These are phyloP conservation scores for Cephus runcator DNA, from an alignment of 2,888 invertebrate genomes.

Conservation along the genomic window DNA sequence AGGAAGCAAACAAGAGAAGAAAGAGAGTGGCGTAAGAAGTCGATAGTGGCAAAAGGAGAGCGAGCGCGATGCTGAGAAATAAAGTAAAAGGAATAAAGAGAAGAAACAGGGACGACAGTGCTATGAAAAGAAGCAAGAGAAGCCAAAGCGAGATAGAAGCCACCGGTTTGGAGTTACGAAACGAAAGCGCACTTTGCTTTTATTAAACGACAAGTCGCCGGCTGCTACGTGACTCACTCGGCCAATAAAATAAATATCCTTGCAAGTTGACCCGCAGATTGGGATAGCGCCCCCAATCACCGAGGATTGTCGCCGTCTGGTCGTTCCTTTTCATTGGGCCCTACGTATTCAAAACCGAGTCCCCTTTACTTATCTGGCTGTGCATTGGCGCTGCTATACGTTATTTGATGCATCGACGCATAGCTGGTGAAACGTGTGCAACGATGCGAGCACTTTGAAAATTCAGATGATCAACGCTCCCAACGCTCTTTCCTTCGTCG, in stretches of 20 bases:
- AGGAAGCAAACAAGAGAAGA: not conserved
- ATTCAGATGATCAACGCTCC: not conserved
- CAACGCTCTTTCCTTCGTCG: not conserved
- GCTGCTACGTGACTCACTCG: constrained; percentile 5
- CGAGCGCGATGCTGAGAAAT: not conserved
- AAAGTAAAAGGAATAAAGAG: not conserved
- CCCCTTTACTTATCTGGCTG: not conserved
- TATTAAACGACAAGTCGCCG: constrained; percentile 1
- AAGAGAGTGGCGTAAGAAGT: not conserved
- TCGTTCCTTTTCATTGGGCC: not conserved
- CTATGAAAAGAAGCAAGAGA: not conserved
- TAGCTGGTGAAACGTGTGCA: not conserved
- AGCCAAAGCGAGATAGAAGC: not conserved
- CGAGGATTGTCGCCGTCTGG: not conserved
- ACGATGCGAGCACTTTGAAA: not conserved
- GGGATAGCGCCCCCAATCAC: constrained; percentile 5
- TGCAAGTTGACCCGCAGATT: constrained; percentile 24
- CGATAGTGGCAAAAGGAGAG: not conserved
- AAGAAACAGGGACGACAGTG: not conserved
- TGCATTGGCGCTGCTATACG: not conserved
- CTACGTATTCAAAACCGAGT: not conserved
- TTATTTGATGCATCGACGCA: too few relatives aligned
- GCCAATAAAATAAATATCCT: constrained; percentile 21
- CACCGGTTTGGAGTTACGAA: constrained; percentile 4
- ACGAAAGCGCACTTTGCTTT: constrained; percentile 5